A percentile compares a stretch with the other conserved stretches of the same genome.
Evolutionary conservation across 2,888 invertebrate genomes (phyloP).

Genomic region (Uloborus plumipes): DNA sequence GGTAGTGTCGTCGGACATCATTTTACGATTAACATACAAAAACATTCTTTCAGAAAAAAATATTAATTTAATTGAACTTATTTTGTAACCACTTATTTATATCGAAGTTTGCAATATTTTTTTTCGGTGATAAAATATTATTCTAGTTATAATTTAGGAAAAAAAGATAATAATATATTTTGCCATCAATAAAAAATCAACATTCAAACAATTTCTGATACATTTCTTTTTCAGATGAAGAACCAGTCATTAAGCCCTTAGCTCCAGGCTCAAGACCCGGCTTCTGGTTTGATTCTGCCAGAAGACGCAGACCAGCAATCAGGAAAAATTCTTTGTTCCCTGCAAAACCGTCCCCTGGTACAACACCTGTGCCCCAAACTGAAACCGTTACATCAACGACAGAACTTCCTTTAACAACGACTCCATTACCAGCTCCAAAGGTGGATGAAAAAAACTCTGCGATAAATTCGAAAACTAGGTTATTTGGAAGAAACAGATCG

Average conservation of each 20-base stretch:
- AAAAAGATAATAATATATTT: background rate
- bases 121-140: background rate
- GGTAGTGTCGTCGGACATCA: no score
- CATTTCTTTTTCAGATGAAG: conserved; percentile 20
- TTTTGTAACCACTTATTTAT: background rate
- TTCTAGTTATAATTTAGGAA: background rate
- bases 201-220: no score
- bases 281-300: conserved; percentile 50
- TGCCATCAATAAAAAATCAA: no score
- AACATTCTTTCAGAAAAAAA: background rate
- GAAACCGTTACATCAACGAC: conserved; percentile 12
- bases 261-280: conserved; percentile 55
- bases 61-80: background rate
- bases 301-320: conserved; percentile 36
- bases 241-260: conserved; percentile 18
- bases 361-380: background rate
- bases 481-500: conserved; percentile 20
- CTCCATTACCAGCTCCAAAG: background rate
- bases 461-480: conserved; percentile 9
- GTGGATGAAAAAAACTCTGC: background rate
- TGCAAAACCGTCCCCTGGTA: conserved; percentile 18
- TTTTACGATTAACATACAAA: no score
- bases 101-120: no score
- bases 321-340: conserved; percentile 48
- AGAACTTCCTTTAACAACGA: background rate